phyloP scores from a whole-genome alignment of 2,797 vertebrate species.

The Meda fulgida region DNA sequence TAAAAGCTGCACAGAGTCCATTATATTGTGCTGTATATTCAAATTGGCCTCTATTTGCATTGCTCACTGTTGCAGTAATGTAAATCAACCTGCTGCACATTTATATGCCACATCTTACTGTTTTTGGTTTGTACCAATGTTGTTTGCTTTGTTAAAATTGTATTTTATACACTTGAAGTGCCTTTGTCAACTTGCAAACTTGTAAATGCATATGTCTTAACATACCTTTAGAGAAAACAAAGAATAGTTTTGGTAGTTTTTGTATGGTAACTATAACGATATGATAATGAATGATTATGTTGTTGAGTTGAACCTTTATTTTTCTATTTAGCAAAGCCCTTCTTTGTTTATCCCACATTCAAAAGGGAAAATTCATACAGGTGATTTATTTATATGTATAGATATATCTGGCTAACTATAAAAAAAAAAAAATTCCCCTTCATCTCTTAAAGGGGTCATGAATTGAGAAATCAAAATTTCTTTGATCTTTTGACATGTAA shows the following conservation, averaged over 20 bases:
- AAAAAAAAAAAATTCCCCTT: not conserved
- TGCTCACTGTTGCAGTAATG: not conserved
- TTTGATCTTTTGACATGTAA: not conserved
- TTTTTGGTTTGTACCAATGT: not conserved
- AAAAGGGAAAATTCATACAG: not conserved
- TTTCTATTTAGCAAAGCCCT: slow-evolving; percentile 8
- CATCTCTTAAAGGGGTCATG: not conserved
- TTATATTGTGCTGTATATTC: not conserved
- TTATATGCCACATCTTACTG: not conserved
- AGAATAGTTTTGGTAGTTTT: slow-evolving; percentile 7
- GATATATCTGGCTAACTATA: not conserved
- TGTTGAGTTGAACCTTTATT: not conserved
- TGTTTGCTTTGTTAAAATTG: not conserved
- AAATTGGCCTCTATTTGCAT: not conserved
- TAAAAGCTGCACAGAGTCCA: not conserved
- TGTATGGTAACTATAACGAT: not conserved
- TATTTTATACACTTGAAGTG: not conserved
- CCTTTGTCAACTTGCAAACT: slow-evolving; percentile 5
- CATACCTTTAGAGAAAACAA: slow-evolving; percentile 7
- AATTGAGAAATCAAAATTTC: not conserved
- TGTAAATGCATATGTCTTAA: slow-evolving; percentile 11
- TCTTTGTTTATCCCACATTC: not conserved
- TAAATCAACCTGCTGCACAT: not conserved
- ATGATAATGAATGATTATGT: not conserved
- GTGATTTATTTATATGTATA: not conserved